Evolutionary conservation across 2,113 vertebrate species (phyloP), one percentile per base, ranked within the genome.

Genomic region (Todiramphus saurophagus): DNA sequence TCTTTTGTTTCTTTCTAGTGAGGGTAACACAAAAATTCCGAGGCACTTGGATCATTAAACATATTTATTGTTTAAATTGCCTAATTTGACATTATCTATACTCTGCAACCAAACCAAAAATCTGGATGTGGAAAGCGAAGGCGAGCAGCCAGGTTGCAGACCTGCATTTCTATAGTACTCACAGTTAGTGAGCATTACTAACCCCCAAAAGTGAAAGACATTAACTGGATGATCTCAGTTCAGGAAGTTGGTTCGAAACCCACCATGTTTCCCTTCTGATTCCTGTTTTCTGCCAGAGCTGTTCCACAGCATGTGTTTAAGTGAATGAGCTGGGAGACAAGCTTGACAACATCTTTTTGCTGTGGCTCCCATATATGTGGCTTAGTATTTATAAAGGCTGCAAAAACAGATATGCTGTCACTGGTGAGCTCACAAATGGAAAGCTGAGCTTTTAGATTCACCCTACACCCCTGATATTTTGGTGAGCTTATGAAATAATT

Each of bases 81-180:
- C 37, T 85, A 44, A 69, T 84, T 41, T 82, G 82, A 37, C 39
- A 25, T 72, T 41, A 92, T 55, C n/a, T 2, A 0, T 70, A 37
- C n/a, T 63, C 66, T 55, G 60, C 14, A 77, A 56, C 16, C 35
- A 66, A 81, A n/a, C 3, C 15, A 66, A 48, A 89, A 81, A 33
- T 62, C 23, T 39, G 51, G 19, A 59, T 55, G 33, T 37, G 7
- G 19, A 56, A 62, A 81, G 51, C 24, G 33, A 28, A 66, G 60
- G 30, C 50, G 74, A 81, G 48, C 68, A 76, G 73, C 12, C 60
- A 67, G 55, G 13, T 31, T 58, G 27, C 46, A 62, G 56, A 73
- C 24, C 3, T 1, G 1, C 6, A 0, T 73, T 63, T 53, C 46
- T 75, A 24, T 5, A 53, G 66, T 9, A 6, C 23, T 77, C 23